Evolutionary conservation across 2,113 vertebrate genomes (phyloP), one percentile per base, ranked within the genome.

Genomic region (Amblyopsis rosae): DNA sequence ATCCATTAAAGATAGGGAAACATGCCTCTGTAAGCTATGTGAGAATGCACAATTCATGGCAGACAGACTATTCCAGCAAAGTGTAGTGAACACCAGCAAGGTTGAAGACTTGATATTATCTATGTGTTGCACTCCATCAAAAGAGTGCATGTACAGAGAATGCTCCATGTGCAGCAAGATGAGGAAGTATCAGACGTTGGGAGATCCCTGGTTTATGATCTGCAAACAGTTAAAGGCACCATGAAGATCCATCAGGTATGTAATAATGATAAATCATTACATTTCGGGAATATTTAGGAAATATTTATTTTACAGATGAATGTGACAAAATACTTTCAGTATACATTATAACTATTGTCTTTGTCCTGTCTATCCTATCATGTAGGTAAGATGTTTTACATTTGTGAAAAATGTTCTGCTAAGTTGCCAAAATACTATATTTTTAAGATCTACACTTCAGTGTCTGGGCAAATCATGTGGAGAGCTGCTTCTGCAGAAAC

Each of bases 401-500:
- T 19, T 19, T 19, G 19, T 19, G 19, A 19, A 19, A 19, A 19
- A 19, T 19, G 1, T 19, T 19, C 19, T 19, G 19, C 19, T 19
- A 19, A 19, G 19, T 19, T 19, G 19, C 19, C 19, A 19, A 19
- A 1, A 19, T 19, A 59, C 56, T 32, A 59, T 59, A 9, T 59
- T 59, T 59, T 59, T 59, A n/a, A 59, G 56, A 19, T 59, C 5
- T n/a, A 59, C 26, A 59, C 57, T 4, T 26, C 57, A 59, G 57
- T 26, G 17, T 59, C 57, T 59, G 57, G 3, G 57, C 17, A 59
- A 59, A 59, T 59, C 57, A 59, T 59, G 16, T 26, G 57, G 57
- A 59, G 57, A 59, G 57, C 57, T 59, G 57, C 57, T 59, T 59
- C 57, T 59, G 57, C 57, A 59, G 57, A 26, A 59, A 59, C 57